A percentile compares a stretch with the other conserved stretches of the same genome.
Evolutionary conservation across 2,888 invertebrate species (phyloP).

Genomic region (Epirrhoe tristata): DNA sequence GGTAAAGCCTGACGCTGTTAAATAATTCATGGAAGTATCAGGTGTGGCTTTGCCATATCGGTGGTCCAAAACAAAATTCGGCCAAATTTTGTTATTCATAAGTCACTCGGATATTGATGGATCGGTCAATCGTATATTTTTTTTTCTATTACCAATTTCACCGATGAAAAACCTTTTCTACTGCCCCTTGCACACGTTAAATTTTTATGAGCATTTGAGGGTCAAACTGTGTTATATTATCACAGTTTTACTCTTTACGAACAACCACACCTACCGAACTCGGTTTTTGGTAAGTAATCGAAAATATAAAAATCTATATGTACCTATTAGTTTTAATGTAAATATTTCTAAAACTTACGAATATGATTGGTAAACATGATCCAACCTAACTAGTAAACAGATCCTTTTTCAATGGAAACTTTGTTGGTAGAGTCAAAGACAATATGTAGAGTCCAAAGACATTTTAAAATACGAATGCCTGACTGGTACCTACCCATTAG

Average conservation of each 20-base stretch:
- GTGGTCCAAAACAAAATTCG: constrained; percentile 37
- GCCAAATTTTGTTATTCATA: constrained; percentile 41
- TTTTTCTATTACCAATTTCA: constrained; percentile 19
- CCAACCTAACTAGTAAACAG: too few species aligned
- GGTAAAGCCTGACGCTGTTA: constrained; percentile 29
- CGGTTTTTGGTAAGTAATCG: too few species aligned
- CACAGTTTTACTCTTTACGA: background rate
- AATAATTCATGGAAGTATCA: constrained; percentile 58
- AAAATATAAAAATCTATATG: too few species aligned
- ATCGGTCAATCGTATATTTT: constrained; percentile 38
- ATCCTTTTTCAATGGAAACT: too few species aligned
- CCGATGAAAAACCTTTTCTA: constrained; percentile 6
- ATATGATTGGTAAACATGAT: too few species aligned
- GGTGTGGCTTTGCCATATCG: constrained; percentile 47
- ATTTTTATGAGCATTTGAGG: constrained; percentile 15
- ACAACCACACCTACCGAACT: too few species aligned
- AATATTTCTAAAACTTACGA: too few species aligned
- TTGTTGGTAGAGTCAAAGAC: background rate
- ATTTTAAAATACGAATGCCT: constrained; percentile 1
- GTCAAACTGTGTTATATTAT: background rate
- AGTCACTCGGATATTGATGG: constrained; percentile 39
- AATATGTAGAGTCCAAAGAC: background rate
- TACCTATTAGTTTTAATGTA: too few species aligned
- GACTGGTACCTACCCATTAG: constrained; percentile 13
- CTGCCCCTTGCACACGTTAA: background rate